A percentile compares a stretch with the other conserved stretches of the same genome.
phyloP scores from a whole-genome alignment of 2,797 vertebrate species.

The Microctenopoma stevenorrisi region DNA sequence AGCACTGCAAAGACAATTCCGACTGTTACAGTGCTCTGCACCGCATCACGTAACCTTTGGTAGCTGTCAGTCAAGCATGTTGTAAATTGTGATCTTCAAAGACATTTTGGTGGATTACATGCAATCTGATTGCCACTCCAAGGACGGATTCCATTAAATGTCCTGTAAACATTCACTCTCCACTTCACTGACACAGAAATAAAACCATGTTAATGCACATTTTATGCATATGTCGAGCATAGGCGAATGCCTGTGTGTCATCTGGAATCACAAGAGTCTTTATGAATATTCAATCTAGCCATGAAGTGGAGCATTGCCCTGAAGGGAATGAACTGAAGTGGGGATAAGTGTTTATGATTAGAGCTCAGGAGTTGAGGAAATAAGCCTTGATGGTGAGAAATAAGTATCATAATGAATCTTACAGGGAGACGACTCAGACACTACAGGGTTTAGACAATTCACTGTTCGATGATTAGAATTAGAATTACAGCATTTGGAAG shows the following conservation, averaged over 20 bases:
- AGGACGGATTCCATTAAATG: constrained; percentile 48
- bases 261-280: constrained; percentile 59
- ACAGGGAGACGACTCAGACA: constrained; percentile 6
- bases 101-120: constrained; percentile 49
- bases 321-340: constrained; percentile 66
- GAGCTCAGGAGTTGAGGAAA: constrained; percentile 56
- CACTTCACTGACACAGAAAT: constrained; percentile 49
- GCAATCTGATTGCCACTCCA: constrained; percentile 43
- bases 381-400: constrained; percentile 32
- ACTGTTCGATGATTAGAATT: constrained; percentile 1
- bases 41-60: constrained; percentile 37
- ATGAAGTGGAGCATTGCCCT: constrained; percentile 70
- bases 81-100: constrained; percentile 58
- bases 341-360: constrained; percentile 62
- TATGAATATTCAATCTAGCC: constrained; percentile 77
- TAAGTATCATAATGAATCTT: constrained; percentile 40
- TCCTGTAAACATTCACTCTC: constrained; percentile 52
- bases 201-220: constrained; percentile 72
- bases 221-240: constrained; percentile 66
- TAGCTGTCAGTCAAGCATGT: constrained; percentile 50
- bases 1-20: constrained; percentile 22
- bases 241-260: constrained; percentile 62
- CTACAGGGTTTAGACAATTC: background rate
- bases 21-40: constrained; percentile 10
- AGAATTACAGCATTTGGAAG: background rate